Evolutionary conservation across 2,113 vertebrate species (phyloP), one percentile per base, ranked within the genome.

Genomic region (Oncorhynchus keta): DNA sequence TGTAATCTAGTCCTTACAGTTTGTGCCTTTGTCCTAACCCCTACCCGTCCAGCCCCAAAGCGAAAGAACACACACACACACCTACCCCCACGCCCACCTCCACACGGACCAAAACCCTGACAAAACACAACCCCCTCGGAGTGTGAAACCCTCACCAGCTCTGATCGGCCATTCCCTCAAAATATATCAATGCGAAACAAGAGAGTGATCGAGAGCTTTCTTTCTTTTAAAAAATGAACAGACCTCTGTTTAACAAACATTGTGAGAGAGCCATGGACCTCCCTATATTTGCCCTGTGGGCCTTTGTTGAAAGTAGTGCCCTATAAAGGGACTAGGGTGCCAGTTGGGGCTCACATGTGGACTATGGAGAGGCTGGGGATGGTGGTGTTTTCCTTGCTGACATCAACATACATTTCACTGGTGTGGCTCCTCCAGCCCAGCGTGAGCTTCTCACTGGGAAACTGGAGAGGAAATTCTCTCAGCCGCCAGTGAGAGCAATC

Each of bases 381-480:
- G 85, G 83, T 86, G 86, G 79, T 92, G 90, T 94, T 94, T 94
- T 94, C 92, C 90, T 92, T 94, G 93, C 93, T 94, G 94, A 94
- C 93, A 93, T 93, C 90, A 93, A 93, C 93, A 94, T 93, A 92
- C 93, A 93, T 94, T 92, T 94, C 90, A 84, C 83, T 88, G 88
- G 89, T 82, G 81, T 81, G 81, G 88, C 88, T 88, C 91, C 88
- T 84, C 84, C 85, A 73, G 88, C 92, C 82, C 93, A 93, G 93
- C 93, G 13, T 89, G 93, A 80, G 86, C 80, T 84, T 89, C 78
- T 85, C 87, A 79, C 86, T 89, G 89, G 87, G 89, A 92, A 91
- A 80, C 90, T 83, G 72, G 89, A 84, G 87, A 93, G 90, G 84
- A 89, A 90, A 90, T 89, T 92, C 90, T 91, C 88, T 0, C 77